Evolutionary conservation across 2,113 vertebrate species (phyloP), one percentile per base, ranked within the genome.

Genomic region (Hyaena hyaena): DNA sequence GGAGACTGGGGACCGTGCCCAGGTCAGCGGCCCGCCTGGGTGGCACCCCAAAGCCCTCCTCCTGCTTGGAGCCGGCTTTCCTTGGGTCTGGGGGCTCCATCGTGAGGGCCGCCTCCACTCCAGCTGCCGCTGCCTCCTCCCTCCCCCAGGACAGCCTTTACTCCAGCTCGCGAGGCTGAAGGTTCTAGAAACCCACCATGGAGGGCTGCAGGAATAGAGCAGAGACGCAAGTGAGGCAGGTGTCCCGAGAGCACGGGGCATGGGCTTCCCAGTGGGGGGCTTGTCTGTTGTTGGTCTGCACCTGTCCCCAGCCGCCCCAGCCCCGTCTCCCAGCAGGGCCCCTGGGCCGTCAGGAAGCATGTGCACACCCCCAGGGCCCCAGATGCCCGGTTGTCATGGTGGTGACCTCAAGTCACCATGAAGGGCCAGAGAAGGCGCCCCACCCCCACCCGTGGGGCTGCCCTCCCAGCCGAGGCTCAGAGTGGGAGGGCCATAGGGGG

Each of bases 1-100:
- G 95, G 89, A 98, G 97, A 79, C 97, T 98, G 90, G 98, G 96
- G 53, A 97, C 98, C 98, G 97, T 68, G 55, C 97, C 98, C 0
- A 98, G 97, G 50, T 98, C 98, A 0, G 98, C 89, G 69, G 95
- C 97, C 53, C 31, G 97, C 65, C 82, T 96, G 90, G 97, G 53
- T 1, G 53, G 98, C 0, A 24, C 85, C 95, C 90, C 2, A 0
- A 93, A 96, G n/a, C 91, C 9, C 10, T 98, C 98, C 80, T 97
- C 97, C 79, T 95, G 97, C 92, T 97, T 97, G 0, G 97, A 94
- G 68, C 93, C 96, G n/a, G 98, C 96, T 68, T 90, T 98, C 87
- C 97, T 97, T 50, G 91, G 90, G 1, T 96, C 80, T 0, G 53
- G 95, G 31, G 98, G 84, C 55, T 98, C 98, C 92, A 98, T 98